These are phyloP conservation scores for Oeneis ivallda DNA, from an alignment of 2,888 invertebrate species.

Conservation along the genomic window DNA sequence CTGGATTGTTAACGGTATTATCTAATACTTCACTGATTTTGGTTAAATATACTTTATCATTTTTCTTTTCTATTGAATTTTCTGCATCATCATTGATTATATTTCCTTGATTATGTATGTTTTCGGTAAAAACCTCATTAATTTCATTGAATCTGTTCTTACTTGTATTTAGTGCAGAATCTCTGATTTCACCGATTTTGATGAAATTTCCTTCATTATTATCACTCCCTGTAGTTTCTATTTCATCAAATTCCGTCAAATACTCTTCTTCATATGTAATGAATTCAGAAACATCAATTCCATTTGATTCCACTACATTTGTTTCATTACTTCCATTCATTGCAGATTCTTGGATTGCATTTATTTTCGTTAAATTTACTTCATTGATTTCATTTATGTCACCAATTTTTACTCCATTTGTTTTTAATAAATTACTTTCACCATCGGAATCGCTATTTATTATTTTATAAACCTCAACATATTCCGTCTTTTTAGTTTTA, in stretches of 20 bases:
- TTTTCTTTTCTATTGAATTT: background rate
- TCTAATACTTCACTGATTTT: background rate
- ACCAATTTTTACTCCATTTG: slow-evolving; percentile 35
- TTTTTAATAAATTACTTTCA: slow-evolving; percentile 36
- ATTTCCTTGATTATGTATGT: background rate
- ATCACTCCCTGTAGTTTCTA: background rate
- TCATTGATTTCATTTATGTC: slow-evolving; percentile 11
- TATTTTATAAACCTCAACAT: slow-evolving; percentile 35
- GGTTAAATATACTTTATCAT: background rate
- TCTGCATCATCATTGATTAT: background rate
- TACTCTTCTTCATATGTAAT: slow-evolving; percentile 4
- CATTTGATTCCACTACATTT: slow-evolving; percentile 19
- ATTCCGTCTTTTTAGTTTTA: slow-evolving; percentile 8
- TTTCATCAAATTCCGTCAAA: slow-evolving; percentile 3
- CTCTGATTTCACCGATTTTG: background rate
- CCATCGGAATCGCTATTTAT: slow-evolving; percentile 24
- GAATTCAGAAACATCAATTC: background rate
- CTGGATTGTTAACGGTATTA: background rate
- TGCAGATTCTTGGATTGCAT: slow-evolving; percentile 32
- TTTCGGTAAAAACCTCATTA: background rate
- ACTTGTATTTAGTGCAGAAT: background rate
- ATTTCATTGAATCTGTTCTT: background rate
- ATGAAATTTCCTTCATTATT: background rate
- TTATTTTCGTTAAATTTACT: slow-evolving; percentile 29
- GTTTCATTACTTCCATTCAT: slow-evolving; percentile 22